Evolutionary conservation across 2,797 vertebrate species (phyloP), one percentile per base, ranked within the genome.

Genomic region (Bovichtus diacanthus): DNA sequence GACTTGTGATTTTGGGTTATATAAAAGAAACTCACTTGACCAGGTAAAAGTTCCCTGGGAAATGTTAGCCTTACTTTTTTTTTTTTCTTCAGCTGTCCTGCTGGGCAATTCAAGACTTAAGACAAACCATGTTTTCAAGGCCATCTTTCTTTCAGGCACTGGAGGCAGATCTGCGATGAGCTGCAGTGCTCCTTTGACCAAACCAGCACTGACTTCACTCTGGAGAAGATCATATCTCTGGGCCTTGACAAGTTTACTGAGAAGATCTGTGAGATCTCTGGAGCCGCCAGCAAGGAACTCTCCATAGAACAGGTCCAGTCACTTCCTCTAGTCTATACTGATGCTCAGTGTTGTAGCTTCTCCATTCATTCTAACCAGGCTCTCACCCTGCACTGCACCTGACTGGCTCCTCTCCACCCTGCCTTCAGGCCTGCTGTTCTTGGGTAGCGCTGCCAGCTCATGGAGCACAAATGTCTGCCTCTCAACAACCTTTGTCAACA

Each of bases 221-320:
- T 98, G 88, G 96, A 97, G 87, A 94, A 93, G 74, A 97, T 97
- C 34, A 93, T 96, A 29, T 89, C 91, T 25, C 92, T 97, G 44
- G 94, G 94, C 1, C 90, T 98, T 73, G 95, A 97, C 82, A 94
- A 93, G 74, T 93, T 96, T 0, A 85, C 94, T 11, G 96, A 95
- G 18, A 94, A 88, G 70, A 95, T 98, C 74, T 83, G 49, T 9
- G 96, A 96, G 75, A 96, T 98, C 58, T 96, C 96, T 11, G 95
- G 90, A 29, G 95, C 96, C 0, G 96, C 97, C 72, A 96, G 94
- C 90, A 97, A 96, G 86, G 97, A 98, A 84, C 93, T 97, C 83
- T 94, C 91, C 54, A 96, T 97, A 41, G 97, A 98, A 76, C 86
- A 96, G 96, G 97, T 98, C 15, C 9, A 27, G 21, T 60, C 23